Conservation (phyloP, 2,797 vertebrate species). For the Oreochromis mossambicus region DNA sequence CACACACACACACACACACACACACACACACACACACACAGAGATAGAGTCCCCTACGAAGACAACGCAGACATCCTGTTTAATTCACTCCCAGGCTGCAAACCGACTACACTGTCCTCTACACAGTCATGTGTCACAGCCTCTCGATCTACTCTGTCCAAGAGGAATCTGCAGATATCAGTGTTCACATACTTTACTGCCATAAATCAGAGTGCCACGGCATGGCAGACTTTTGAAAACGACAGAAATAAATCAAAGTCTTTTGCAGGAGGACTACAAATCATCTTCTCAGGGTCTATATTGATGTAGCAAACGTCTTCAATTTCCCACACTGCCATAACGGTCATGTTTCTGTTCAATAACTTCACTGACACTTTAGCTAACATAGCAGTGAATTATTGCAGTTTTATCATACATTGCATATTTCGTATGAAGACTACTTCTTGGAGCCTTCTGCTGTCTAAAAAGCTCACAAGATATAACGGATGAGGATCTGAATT, state of each 20-base stretch:
- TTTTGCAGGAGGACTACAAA: background rate
- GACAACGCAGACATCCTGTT: slow-evolving; percentile 46
- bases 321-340: background rate
- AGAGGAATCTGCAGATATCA: background rate
- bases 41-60: background rate
- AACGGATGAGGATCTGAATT: background rate
- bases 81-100: background rate
- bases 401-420: background rate
- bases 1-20: slow-evolving; percentile 50
- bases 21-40: slow-evolving; percentile 24
- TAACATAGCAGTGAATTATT: background rate
- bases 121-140: background rate
- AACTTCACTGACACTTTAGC: background rate
- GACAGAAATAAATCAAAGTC: background rate
- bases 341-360: background rate
- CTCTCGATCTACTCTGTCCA: background rate
- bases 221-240: background rate
- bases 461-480: background rate
- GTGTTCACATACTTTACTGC: background rate
- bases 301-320: background rate
- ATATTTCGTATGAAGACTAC: background rate
- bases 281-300: background rate
- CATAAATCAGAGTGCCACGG: background rate
- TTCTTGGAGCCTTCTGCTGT: background rate
- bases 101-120: background rate